phyloP scores from a whole-genome alignment of 1,140 invertebrate species.

The Eumeta japonica region DNA sequence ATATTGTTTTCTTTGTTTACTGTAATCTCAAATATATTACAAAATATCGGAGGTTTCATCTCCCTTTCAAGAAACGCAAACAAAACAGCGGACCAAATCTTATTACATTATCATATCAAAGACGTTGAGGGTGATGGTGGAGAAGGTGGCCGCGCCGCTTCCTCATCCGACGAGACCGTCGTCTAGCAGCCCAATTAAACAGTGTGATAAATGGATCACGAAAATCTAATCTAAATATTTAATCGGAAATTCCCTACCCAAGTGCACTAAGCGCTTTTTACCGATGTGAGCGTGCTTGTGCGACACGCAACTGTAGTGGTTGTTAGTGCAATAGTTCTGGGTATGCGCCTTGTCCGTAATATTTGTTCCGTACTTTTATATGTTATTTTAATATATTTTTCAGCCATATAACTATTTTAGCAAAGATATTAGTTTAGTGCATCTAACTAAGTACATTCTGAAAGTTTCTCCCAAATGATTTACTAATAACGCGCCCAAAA shows the following conservation, averaged over 20 bases:
- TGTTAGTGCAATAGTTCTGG: background rate
- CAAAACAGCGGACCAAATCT: constrained; percentile 8
- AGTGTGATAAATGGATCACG: constrained; percentile 51
- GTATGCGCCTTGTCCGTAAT: no score
- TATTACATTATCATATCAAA: constrained; percentile 54
- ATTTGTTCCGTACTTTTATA: no score
- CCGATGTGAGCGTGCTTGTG: constrained; percentile 3
- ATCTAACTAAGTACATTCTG: constrained; percentile 7
- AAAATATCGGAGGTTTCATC: background rate
- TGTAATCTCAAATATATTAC: background rate
- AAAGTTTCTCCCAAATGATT: constrained; percentile 33
- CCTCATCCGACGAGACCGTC: constrained; percentile 22
- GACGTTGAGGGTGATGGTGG: constrained; percentile 31
- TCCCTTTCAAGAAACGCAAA: background rate
- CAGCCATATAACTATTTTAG: background rate
- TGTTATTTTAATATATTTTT: background rate
- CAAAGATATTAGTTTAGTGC: background rate
- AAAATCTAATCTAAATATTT: constrained; percentile 57
- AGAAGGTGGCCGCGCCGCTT: constrained; percentile 20
- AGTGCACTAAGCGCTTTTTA: constrained; percentile 24
- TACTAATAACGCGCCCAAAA: constrained; percentile 39
- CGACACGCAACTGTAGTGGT: background rate
- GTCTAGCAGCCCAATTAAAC: constrained; percentile 45
- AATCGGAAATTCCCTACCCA: constrained; percentile 49
- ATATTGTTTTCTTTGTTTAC: background rate